Conservation (phyloP, 2,888 invertebrate genomes). For the Brassicogethes aeneus region DNA sequence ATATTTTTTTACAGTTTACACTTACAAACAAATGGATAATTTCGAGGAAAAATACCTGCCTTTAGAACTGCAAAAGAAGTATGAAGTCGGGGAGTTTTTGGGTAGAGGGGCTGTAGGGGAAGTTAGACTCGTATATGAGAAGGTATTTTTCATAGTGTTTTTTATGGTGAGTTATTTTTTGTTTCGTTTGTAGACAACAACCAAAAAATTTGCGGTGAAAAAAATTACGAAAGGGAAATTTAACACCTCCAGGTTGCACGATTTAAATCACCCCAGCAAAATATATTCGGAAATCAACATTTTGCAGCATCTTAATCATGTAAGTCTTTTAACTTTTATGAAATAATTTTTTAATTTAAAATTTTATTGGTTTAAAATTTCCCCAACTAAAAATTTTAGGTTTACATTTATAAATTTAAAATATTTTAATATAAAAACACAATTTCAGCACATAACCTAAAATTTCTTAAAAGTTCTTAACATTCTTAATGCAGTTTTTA, state of each 20-base stretch:
- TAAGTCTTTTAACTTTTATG: conserved; percentile 37
- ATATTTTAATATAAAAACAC: too few relatives aligned
- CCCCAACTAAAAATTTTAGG: too few relatives aligned
- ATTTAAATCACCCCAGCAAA: conserved; percentile 49
- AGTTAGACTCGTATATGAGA: conserved; percentile 66
- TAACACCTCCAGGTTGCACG: conserved; percentile 38
- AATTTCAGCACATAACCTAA: too few relatives aligned
- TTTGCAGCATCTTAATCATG: conserved; percentile 67
- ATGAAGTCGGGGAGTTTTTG: conserved; percentile 62
- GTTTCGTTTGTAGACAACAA: conserved; percentile 47
- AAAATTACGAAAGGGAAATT: conserved; percentile 62
- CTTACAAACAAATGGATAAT: conserved; percentile 42
- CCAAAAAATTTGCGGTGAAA: conserved; percentile 74
- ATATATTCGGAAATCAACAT: conserved; percentile 75
- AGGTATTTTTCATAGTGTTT: conserved; percentile 37
- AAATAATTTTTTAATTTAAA: too few relatives aligned
- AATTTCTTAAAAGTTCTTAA: too few relatives aligned
- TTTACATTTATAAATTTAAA: too few relatives aligned
- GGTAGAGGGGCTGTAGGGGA: conserved; percentile 82
- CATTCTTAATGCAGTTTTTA: too few relatives aligned
- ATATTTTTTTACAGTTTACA: conserved; percentile 51
- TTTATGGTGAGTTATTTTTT: conserved; percentile 12
- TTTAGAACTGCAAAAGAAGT: conserved; percentile 54
- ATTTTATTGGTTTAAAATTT: too few relatives aligned
- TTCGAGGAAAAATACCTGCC: conserved; percentile 52